Percentiles rank a stretch among this genome's conserved stretches.
Evolutionary conservation across 2,113 vertebrate genomes (phyloP).

Genomic region (Microtus montanus): DNA sequence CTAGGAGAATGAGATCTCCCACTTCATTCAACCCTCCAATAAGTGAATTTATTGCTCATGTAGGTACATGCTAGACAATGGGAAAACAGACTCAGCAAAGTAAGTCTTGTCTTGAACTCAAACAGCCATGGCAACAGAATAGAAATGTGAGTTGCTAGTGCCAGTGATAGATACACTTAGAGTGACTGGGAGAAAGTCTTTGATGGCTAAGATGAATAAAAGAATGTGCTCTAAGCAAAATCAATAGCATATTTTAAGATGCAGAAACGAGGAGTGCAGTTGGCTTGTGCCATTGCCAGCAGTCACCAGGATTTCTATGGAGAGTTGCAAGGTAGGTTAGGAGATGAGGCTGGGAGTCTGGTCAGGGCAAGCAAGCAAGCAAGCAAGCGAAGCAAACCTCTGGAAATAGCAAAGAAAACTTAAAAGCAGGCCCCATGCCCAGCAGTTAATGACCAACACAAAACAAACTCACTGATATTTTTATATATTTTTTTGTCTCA

Average conservation of each 20-base stretch:
- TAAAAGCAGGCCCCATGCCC: neutral
- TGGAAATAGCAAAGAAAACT: slow-evolving; percentile 14
- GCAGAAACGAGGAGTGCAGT: neutral
- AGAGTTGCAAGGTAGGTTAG: neutral
- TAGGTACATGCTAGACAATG: neutral
- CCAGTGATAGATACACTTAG: neutral
- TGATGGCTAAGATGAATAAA: neutral
- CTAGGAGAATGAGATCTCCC: neutral
- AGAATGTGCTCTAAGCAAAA: neutral
- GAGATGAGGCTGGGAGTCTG: neutral
- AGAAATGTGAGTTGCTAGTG: neutral
- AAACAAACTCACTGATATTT: neutral
- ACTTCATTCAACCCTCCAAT: slow-evolving; percentile 7
- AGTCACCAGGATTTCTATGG: neutral
- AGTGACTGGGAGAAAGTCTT: slow-evolving; percentile 21
- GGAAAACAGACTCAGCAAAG: neutral
- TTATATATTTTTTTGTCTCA: neutral
- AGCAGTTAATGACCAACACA: neutral
- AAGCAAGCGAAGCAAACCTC: neutral
- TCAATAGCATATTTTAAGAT: slow-evolving; percentile 2
- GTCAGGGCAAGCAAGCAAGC: neutral
- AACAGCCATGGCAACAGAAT: neutral
- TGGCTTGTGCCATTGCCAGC: neutral
- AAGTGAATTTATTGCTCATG: neutral
- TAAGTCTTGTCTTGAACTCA: neutral